A percentile compares a stretch with the other conserved stretches of the same genome.
phyloP scores from a whole-genome alignment of 2,888 invertebrate genomes.

The Tenthredo mesomela region DNA sequence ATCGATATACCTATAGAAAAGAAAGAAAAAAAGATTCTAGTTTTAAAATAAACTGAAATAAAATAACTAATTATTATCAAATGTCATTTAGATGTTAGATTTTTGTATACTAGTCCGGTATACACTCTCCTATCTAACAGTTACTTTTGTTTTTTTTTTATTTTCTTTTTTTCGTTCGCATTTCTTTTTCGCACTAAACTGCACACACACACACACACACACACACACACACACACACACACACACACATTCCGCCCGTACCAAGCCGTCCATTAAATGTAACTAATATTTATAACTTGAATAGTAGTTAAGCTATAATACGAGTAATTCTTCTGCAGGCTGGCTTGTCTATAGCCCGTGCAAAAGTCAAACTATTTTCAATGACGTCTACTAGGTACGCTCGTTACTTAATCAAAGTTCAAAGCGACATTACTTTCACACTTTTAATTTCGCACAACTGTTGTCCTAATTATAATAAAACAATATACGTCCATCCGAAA shows the following conservation, averaged over 20 bases:
- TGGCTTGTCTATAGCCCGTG: neutral
- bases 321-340: neutral
- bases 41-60: constrained; percentile 15
- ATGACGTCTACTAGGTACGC: neutral
- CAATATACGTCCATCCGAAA: neutral
- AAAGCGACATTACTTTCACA: constrained; percentile 6
- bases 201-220: constrained; percentile 43
- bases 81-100: constrained; percentile 55
- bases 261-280: constrained; percentile 17
- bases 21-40: neutral
- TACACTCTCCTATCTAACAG: constrained; percentile 71
- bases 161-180: constrained; percentile 4
- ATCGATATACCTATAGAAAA: constrained; percentile 16
- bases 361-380: constrained; percentile 21
- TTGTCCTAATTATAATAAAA: neutral
- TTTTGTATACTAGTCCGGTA: constrained; percentile 75
- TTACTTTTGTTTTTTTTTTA: constrained; percentile 52
- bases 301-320: neutral
- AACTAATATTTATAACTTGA: constrained; percentile 39
- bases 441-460: neutral
- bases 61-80: constrained; percentile 48
- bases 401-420: constrained; percentile 24
- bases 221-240: constrained; percentile 44
- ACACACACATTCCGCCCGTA: constrained; percentile 38
- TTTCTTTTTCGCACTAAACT: constrained; percentile 54